Conservation (phyloP, 2,797 vertebrate genomes). For the Erethizon dorsatum region DNA sequence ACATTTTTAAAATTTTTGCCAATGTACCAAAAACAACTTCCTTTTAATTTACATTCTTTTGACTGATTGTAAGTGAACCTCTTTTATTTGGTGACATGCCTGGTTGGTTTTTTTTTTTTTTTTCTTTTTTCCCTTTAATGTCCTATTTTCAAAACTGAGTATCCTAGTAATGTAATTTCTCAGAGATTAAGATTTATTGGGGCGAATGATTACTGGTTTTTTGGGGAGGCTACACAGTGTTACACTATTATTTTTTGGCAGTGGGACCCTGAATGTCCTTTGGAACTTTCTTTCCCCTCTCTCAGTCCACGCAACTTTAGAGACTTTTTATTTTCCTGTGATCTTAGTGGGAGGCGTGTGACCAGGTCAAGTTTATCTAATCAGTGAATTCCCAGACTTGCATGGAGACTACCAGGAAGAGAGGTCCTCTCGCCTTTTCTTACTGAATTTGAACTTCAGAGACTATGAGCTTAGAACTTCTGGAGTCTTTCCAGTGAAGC, state of each 20-base stretch:
- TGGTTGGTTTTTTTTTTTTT: constrained; percentile 40
- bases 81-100: constrained; percentile 19
- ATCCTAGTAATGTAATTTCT: background rate
- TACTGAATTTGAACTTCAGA: constrained; percentile 22
- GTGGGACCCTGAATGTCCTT: background rate
- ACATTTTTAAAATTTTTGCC: constrained; percentile 3
- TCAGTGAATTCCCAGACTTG: constrained; percentile 1
- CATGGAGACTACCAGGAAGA: background rate
- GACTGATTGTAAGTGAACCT: background rate
- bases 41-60: constrained; percentile 30
- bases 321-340: background rate
- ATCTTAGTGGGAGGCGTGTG: background rate
- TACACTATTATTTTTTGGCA: background rate
- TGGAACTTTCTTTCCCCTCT: background rate
- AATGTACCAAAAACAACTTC: background rate
- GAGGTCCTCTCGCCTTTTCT: background rate
- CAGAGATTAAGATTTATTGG: background rate
- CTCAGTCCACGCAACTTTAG: background rate
- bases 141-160: constrained; percentile 56
- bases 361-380: constrained; percentile 7
- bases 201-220: background rate
- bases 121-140: background rate
- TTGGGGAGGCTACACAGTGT: background rate
- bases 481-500: background rate
- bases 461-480: background rate